Conservation (phyloP, 2,113 vertebrate species). For the Micromys minutus region DNA sequence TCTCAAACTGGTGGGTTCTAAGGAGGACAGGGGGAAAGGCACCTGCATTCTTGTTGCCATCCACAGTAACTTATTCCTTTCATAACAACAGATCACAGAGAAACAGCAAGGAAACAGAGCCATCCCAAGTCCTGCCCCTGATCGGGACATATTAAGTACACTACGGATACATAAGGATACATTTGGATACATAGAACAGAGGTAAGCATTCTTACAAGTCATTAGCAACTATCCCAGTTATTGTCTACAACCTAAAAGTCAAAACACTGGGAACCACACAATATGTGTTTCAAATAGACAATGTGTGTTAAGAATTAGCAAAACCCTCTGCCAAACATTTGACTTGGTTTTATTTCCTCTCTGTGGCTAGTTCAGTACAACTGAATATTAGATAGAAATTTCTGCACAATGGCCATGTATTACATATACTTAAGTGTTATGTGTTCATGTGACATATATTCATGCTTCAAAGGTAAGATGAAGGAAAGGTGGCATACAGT, state of each 20-base stretch:
- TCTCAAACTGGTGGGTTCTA: not conserved
- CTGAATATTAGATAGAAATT: not conserved
- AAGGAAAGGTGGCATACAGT: not conserved
- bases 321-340: not conserved
- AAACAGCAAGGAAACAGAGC: not conserved
- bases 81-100: not conserved
- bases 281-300: not conserved
- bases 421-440: not conserved
- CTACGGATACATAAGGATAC: not conserved
- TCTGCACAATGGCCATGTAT: not conserved
- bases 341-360: slow-evolving; percentile 20
- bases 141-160: not conserved
- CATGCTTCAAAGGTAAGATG: not conserved
- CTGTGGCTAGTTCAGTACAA: not conserved
- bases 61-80: not conserved
- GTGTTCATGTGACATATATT: not conserved
- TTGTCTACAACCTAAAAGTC: not conserved
- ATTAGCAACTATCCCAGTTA: not conserved
- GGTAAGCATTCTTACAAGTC: not conserved
- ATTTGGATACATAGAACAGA: not conserved
- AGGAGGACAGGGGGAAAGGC: not conserved
- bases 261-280: not conserved
- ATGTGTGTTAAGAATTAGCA: not conserved
- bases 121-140: not conserved
- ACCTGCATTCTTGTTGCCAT: not conserved